Conservation (phyloP, 2,113 vertebrate species). For the Danionella cerebrum region DNA sequence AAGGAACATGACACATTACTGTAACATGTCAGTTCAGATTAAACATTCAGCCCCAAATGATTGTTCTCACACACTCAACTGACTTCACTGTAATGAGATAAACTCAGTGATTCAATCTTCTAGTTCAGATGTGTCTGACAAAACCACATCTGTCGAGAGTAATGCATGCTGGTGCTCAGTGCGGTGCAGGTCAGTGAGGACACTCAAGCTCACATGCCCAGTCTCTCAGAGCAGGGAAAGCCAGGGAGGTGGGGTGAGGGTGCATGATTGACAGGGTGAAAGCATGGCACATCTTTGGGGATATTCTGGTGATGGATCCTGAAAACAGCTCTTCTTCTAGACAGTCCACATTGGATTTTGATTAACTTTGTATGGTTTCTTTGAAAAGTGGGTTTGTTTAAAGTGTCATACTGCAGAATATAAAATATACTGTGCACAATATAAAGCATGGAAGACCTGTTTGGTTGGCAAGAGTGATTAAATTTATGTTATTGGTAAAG, state of each 20-base stretch:
- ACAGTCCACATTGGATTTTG: constrained; percentile 1
- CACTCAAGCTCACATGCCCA: constrained; percentile 1
- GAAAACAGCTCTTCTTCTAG: constrained; percentile 6
- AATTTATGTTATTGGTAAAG: no score
- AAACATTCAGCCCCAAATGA: background rate
- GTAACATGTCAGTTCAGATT: background rate
- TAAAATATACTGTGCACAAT: no score
- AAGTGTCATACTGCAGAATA: no score
- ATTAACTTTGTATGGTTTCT: no score
- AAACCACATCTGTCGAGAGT: background rate
- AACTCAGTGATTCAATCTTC: constrained; percentile 6
- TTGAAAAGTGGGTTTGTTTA: no score
- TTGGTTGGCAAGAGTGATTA: no score
- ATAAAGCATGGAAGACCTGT: no score
- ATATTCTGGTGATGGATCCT: background rate
- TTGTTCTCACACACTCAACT: background rate
- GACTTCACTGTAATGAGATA: background rate
- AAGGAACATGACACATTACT: constrained; percentile 63
- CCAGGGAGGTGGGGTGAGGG: background rate
- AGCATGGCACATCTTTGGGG: background rate
- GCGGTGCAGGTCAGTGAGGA: constrained; percentile 8
- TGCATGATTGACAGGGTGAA: background rate
- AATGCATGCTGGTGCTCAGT: constrained; percentile 14
- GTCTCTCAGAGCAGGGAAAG: constrained; percentile 14
- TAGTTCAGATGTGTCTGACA: background rate